phyloP scores from a whole-genome alignment of 2,888 invertebrate species.

The Miltochrista miniata region DNA sequence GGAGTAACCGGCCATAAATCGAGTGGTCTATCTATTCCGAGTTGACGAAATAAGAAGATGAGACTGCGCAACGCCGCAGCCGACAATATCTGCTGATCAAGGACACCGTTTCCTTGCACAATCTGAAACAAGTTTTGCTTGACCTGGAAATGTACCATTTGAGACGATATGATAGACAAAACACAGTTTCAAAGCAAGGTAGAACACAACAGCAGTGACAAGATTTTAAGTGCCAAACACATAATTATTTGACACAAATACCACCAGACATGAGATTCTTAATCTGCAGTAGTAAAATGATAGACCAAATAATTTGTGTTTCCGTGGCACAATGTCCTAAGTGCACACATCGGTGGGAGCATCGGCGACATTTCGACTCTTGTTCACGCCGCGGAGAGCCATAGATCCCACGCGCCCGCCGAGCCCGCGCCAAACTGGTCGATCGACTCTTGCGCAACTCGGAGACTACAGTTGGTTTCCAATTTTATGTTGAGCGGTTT shows the following conservation, averaged over 20 bases:
- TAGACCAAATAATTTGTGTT: slow-evolving; percentile 62
- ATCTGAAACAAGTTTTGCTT: slow-evolving; percentile 36
- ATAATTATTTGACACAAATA: slow-evolving; percentile 60
- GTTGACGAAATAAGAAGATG: slow-evolving; percentile 26
- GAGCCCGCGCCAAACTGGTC: slow-evolving; percentile 72
- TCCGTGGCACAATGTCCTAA: slow-evolving; percentile 49
- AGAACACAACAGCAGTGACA: slow-evolving; percentile 28
- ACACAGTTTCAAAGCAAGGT: background rate
- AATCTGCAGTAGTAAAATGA: slow-evolving; percentile 70
- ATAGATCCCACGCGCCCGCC: slow-evolving; percentile 71
- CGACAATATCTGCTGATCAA: slow-evolving; percentile 24
- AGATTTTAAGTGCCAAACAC: slow-evolving; percentile 55
- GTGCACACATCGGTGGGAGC: slow-evolving; percentile 28
- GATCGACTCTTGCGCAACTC: slow-evolving; percentile 77
- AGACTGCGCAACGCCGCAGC: slow-evolving; percentile 23
- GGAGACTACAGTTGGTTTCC: slow-evolving; percentile 80
- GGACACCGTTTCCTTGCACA: slow-evolving; percentile 34
- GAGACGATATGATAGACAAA: background rate
- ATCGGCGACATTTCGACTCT: slow-evolving; percentile 25
- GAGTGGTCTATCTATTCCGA: slow-evolving; percentile 15
- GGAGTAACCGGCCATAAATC: slow-evolving; percentile 1
- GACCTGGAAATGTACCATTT: slow-evolving; percentile 30
- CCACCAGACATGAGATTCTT: slow-evolving; percentile 64
- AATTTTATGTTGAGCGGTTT: slow-evolving; percentile 84
- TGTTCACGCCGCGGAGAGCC: slow-evolving; percentile 32